Evolutionary conservation across 2,888 invertebrate genomes (phyloP).

Genomic region (Anorthoa munda): DNA sequence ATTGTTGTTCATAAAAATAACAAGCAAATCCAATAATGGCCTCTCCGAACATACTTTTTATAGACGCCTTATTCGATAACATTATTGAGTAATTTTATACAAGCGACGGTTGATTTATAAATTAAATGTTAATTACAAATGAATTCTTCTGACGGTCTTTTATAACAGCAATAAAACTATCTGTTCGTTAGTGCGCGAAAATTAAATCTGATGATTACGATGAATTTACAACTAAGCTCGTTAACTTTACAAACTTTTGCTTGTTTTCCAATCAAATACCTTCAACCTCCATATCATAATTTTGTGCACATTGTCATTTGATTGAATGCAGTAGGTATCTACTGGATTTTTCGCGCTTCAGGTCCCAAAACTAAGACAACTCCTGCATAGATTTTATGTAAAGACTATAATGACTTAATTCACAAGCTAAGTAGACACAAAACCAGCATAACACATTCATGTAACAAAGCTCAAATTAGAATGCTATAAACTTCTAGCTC

Average conservation of each 20-base stretch:
- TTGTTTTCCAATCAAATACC: background rate
- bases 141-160: conserved; percentile 38
- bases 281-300: background rate
- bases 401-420: conserved; percentile 41
- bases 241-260: conserved; percentile 24
- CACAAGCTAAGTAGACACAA: conserved; percentile 54
- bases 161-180: conserved; percentile 45
- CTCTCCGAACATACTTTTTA: conserved; percentile 63
- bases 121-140: conserved; percentile 65
- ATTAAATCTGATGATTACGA: conserved; percentile 31
- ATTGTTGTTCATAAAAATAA: conserved; percentile 66
- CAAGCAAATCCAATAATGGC: conserved; percentile 68
- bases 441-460: conserved; percentile 66
- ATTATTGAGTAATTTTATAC: conserved; percentile 72
- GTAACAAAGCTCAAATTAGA: conserved; percentile 76
- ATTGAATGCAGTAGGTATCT: background rate
- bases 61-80: conserved; percentile 49
- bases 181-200: conserved; percentile 50
- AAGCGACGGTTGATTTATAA: conserved; percentile 75
- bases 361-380: background rate
- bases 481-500: conserved; percentile 76
- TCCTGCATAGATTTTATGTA: background rate
- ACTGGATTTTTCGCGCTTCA: background rate
- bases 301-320: background rate
- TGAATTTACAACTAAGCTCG: conserved; percentile 14